Evolutionary conservation across 2,888 invertebrate genomes (phyloP).

Genomic region (Pegoplata infirma): DNA sequence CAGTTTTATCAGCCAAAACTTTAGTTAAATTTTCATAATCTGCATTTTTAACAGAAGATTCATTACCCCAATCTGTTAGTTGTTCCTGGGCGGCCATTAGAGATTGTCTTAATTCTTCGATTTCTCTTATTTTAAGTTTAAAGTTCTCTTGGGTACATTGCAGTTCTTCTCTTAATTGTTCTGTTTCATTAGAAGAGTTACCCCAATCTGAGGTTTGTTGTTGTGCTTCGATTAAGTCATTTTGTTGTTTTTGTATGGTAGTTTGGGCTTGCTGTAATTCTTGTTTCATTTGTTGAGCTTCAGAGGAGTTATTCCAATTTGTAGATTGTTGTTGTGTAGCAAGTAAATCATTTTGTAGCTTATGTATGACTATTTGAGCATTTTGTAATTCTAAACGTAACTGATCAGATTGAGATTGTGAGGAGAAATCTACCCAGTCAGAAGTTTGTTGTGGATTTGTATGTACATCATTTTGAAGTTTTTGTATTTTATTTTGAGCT

Average conservation of each 20-base stretch:
- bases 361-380: neutral
- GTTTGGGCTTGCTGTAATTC: constrained; percentile 20
- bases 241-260: constrained; percentile 34
- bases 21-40: constrained; percentile 55
- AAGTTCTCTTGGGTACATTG: constrained; percentile 49
- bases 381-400: neutral
- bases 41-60: constrained; percentile 24
- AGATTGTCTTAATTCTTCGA: constrained; percentile 44
- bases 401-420: constrained; percentile 5
- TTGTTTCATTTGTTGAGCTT: constrained; percentile 13
- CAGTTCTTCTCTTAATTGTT: constrained; percentile 47
- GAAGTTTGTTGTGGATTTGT: constrained; percentile 32
- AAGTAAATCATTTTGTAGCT: constrained; percentile 32
- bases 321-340: constrained; percentile 31
- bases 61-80: constrained; percentile 51
- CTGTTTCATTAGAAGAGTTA: constrained; percentile 30
- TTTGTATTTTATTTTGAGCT: neutral
- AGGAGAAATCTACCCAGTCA: constrained; percentile 35
- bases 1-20: constrained; percentile 54
- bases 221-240: constrained; percentile 38
- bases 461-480: constrained; percentile 24
- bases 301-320: constrained; percentile 27
- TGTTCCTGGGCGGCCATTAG: constrained; percentile 55
- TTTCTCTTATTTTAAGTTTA: constrained; percentile 43
- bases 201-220: constrained; percentile 52